Evolutionary conservation across 2,888 invertebrate genomes (phyloP).

Genomic region (Empis livida): DNA sequence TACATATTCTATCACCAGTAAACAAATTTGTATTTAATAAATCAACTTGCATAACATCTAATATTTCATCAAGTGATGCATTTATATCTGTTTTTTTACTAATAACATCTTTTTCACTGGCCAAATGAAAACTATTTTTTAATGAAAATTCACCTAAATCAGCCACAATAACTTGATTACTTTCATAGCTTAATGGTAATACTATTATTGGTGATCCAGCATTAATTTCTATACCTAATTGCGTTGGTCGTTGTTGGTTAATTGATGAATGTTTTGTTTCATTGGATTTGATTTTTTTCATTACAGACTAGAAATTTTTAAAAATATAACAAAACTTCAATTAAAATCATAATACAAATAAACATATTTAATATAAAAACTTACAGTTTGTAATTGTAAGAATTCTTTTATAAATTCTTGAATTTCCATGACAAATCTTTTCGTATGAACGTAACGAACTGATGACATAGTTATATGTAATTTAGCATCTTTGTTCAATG

Average conservation of each 20-base stretch:
- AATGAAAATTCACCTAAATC: conserved; percentile 68
- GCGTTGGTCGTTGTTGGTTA: conserved; percentile 23
- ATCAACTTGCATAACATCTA: conserved; percentile 53
- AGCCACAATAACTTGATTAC: conserved; percentile 62
- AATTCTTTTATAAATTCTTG: conserved; percentile 79
- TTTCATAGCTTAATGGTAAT: conserved; percentile 71
- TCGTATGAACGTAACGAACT: conserved; percentile 86
- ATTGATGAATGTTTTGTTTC: conserved; percentile 18
- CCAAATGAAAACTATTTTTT: conserved; percentile 58
- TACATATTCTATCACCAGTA: conserved; percentile 38
- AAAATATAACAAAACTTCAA: conserved; percentile 4
- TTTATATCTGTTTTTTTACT: conserved; percentile 19
- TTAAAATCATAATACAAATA: neutral
- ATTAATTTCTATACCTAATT: conserved; percentile 33
- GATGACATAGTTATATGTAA: conserved; percentile 68
- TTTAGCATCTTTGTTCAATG: conserved; percentile 23
- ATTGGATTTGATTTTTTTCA: conserved; percentile 28
- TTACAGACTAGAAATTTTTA: conserved; percentile 24
- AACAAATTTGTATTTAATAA: conserved; percentile 57
- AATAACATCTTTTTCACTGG: conserved; percentile 37
- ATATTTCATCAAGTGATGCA: conserved; percentile 24
- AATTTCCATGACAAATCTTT: conserved; percentile 79
- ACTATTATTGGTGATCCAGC: conserved; percentile 64
- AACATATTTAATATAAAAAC: conserved; percentile 29
- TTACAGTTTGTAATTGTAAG: conserved; percentile 66